Evolutionary conservation across 2,888 invertebrate species (phyloP).

Genomic region (Cordilura impudica): DNA sequence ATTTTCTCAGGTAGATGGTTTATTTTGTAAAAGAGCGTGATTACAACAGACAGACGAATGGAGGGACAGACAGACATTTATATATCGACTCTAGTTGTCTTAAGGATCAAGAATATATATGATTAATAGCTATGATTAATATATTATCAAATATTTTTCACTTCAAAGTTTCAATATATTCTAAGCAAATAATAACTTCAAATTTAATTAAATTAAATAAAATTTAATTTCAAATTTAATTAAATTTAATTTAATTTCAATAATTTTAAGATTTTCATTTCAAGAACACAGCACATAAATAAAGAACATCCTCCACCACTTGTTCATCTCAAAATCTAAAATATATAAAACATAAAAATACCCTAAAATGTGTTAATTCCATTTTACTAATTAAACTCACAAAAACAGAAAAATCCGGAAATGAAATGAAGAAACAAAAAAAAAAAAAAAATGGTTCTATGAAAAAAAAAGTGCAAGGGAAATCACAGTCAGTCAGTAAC

Average conservation of each 20-base stretch:
- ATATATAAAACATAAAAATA: conserved; percentile 58
- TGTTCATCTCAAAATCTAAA: conserved; percentile 2
- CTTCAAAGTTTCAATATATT: too few relatives aligned
- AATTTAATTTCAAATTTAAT: too few relatives aligned
- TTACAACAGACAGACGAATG: too few relatives aligned
- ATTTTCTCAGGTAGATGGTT: too few relatives aligned
- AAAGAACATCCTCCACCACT: background rate
- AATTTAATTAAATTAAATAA: too few relatives aligned
- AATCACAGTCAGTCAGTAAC: conserved; percentile 57
- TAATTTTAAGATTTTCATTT: conserved; percentile 16
- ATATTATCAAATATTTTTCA: too few relatives aligned
- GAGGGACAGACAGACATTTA: too few relatives aligned
- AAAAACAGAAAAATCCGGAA: conserved; percentile 68
- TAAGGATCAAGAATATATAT: too few relatives aligned
- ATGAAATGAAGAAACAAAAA: conserved; percentile 30
- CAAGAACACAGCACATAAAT: background rate
- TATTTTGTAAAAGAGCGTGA: too few relatives aligned
- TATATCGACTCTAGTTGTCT: too few relatives aligned
- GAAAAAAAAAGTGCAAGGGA: conserved; percentile 48
- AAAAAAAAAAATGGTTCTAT: conserved; percentile 40
- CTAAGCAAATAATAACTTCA: too few relatives aligned
- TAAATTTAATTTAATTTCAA: conserved; percentile 4
- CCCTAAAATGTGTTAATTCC: conserved; percentile 74
- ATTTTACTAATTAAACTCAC: conserved; percentile 76
- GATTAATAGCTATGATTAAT: too few relatives aligned